Evolutionary conservation across 1,140 invertebrate genomes (phyloP), one percentile per base, ranked within the genome.

Genomic region (Ladona fulva): DNA sequence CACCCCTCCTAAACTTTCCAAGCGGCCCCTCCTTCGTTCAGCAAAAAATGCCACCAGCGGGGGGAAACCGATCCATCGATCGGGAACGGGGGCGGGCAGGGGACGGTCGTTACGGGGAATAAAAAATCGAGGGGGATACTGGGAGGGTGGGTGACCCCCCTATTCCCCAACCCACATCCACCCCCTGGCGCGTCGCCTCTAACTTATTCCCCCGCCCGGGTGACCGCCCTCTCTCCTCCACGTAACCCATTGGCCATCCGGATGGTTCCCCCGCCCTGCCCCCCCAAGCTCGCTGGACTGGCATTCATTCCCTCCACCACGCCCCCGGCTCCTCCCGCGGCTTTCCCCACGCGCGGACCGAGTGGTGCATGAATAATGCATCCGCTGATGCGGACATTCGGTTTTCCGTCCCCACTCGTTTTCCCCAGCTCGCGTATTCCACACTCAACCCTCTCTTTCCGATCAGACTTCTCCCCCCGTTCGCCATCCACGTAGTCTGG

Each of bases 341-440:
- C 29, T 8, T 37, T 8, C 29, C 29, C n/a, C n/a, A n/a, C n/a
- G n/a, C n/a, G n/a, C 29, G 29, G 29, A 37, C 29, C 52, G 52
- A 52, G 10, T 52, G 44, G 44, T 66, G 52, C 52, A 66, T 66
- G 52, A 66, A 66, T 66, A 66, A 66, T 66, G 52, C 52, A 66
- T 66, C 52, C n/a, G 52, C 52, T 66, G 52, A 66, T 66, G 52
- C 52, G 52, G 52, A 66, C 52, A 66, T 66, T 66, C 52, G 52
- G 52, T 12, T 66, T 66, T 66, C 52, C 52, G 12, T 19, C 44
- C 44, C 10, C 44, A n/a, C n/a, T n/a, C n/a, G n/a, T n/a, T n/a
- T n/a, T n/a, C n/a, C n/a, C n/a, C n/a, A n/a, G n/a, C n/a, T n/a
- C n/a, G n/a, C n/a, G n/a, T n/a, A n/a, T n/a, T n/a, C n/a, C n/a